Conservation (phyloP, 1,140 invertebrate genomes). For the Probaryconus sp. region DNA sequence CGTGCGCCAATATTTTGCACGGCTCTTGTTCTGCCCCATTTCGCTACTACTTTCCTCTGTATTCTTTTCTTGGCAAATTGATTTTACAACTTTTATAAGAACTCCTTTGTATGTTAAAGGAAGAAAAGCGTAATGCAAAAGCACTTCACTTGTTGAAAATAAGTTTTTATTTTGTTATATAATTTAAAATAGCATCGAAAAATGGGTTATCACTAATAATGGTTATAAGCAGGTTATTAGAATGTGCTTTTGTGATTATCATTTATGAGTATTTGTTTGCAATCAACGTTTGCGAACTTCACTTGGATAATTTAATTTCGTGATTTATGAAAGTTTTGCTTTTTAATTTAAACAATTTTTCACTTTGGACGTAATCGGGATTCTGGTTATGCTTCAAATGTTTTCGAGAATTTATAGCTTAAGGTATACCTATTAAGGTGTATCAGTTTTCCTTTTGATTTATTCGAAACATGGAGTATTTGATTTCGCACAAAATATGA, state of each 20-base stretch:
- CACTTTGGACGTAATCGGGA: no score
- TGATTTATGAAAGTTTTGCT: not conserved
- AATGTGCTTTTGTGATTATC: no score
- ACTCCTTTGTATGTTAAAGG: constrained; percentile 4
- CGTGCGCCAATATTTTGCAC: not conserved
- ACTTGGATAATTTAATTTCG: not conserved
- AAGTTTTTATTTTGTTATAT: no score
- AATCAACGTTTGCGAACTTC: no score
- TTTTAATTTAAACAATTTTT: constrained; percentile 3
- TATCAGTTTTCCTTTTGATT: constrained; percentile 9
- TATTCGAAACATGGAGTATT: constrained; percentile 3
- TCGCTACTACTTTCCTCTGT: not conserved
- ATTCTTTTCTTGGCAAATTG: constrained; percentile 3
- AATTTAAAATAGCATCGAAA: no score
- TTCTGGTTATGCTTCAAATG: not conserved
- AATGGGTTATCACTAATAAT: not conserved
- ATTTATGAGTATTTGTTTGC: no score
- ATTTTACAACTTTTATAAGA: not conserved
- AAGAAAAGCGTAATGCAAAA: not conserved
- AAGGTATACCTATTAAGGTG: no score
- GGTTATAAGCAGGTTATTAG: no score
- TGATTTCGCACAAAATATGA: constrained; percentile 6
- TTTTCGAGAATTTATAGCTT: no score
- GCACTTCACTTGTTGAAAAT: not conserved
- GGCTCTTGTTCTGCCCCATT: not conserved